Conservation (phyloP, 2,113 vertebrate species). For the Stegostoma tigrinum region DNA sequence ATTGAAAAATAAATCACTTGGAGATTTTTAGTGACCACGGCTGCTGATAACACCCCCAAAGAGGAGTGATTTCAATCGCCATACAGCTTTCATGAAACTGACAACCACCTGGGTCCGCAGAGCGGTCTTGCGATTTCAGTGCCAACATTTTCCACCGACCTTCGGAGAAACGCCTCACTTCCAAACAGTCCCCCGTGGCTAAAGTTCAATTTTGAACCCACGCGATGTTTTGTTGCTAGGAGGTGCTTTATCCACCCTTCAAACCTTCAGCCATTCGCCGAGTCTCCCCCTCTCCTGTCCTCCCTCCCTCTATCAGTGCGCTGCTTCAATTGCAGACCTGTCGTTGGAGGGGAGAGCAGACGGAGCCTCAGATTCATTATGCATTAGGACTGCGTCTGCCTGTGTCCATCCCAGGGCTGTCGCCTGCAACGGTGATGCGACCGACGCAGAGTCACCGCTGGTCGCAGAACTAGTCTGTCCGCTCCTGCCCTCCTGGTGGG, state of each 20-base stretch:
- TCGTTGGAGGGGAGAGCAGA: neutral
- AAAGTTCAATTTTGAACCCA: neutral
- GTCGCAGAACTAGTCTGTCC: neutral
- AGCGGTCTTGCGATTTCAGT: neutral
- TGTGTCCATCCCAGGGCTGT: neutral
- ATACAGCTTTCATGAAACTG: neutral
- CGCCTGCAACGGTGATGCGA: neutral
- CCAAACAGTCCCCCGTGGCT: neutral
- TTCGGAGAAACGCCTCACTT: neutral
- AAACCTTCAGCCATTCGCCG: neutral
- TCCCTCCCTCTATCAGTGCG: neutral
- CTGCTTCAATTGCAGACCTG: neutral
- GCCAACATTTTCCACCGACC: neutral
- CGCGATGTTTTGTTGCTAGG: neutral
- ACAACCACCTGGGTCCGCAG: neutral
- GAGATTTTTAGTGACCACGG: neutral
- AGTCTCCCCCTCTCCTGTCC: neutral
- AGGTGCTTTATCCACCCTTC: neutral
- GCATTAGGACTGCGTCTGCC: neutral
- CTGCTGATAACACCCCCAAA: no score
- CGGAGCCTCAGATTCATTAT: neutral
- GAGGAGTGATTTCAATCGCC: no score
- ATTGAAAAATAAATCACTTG: neutral
- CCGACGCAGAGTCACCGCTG: neutral
- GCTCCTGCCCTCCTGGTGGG: neutral